phyloP scores from a whole-genome alignment of 2,797 vertebrate species.

The Aphelocoma californica region DNA sequence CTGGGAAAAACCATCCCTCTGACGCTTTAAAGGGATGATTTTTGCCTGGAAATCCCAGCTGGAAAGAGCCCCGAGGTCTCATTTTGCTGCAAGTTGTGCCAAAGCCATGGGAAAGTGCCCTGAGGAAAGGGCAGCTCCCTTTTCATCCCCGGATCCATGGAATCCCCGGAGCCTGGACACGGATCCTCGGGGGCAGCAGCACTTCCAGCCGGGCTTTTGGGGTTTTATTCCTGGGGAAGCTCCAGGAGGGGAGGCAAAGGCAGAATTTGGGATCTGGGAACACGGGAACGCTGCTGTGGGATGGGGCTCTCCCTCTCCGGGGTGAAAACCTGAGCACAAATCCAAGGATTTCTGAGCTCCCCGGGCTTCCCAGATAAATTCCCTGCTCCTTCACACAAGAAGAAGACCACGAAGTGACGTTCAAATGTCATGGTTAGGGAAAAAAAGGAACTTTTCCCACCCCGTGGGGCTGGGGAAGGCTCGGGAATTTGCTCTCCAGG shows the following conservation, averaged over 20 bases:
- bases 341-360: background rate
- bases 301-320: background rate
- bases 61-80: too few species aligned
- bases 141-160: background rate
- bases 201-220: background rate
- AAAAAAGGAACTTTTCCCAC: background rate
- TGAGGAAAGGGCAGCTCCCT: background rate
- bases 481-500: fast-evolving
- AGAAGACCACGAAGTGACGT: fast-evolving
- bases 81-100: too few species aligned
- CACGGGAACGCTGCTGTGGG: background rate
- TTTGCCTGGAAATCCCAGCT: background rate
- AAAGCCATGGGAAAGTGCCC: background rate
- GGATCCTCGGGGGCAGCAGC: too few species aligned
- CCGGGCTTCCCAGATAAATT: background rate
- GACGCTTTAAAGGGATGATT: background rate
- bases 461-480: fast-evolving
- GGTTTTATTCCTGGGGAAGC: background rate
- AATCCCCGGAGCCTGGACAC: background rate
- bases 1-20: background rate
- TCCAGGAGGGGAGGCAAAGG: background rate
- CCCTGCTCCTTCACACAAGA: background rate
- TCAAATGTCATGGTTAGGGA: fast-evolving
- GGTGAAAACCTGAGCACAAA: background rate
- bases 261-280: background rate